Evolutionary conservation across 2,888 invertebrate genomes (phyloP).

Genomic region (Phengaris alcon): DNA sequence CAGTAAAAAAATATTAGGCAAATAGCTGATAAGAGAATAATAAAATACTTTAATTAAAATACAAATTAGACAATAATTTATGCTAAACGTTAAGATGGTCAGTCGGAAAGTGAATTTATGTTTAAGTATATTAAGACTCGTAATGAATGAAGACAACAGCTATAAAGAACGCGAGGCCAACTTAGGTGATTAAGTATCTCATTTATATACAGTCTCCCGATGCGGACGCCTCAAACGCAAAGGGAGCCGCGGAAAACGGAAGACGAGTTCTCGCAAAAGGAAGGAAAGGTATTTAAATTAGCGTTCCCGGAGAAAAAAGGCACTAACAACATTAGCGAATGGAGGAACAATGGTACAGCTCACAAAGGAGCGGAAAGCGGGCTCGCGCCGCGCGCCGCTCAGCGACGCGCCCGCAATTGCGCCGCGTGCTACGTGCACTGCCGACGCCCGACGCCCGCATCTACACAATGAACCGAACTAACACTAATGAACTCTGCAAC

Average conservation of each 20-base stretch:
- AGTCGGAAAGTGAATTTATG: slow-evolving; percentile 43
- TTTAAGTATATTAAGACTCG: slow-evolving; percentile 46
- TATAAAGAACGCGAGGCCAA: slow-evolving; percentile 70
- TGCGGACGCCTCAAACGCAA: slow-evolving; percentile 74
- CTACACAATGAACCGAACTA: slow-evolving; percentile 42
- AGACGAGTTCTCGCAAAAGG: slow-evolving; percentile 75
- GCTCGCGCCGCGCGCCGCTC: slow-evolving; percentile 39
- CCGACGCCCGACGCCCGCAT: slow-evolving; percentile 40
- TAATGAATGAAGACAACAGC: slow-evolving; percentile 73
- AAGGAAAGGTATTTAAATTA: slow-evolving; percentile 78
- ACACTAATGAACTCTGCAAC: slow-evolving; percentile 43
- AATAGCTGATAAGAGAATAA: slow-evolving; percentile 3
- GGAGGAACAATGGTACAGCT: slow-evolving; percentile 70
- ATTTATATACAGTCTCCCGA: slow-evolving; percentile 78
- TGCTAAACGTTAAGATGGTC: slow-evolving; percentile 37
- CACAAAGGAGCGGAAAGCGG: slow-evolving; percentile 68
- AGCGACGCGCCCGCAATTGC: slow-evolving; percentile 40
- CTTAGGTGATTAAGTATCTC: slow-evolving; percentile 78
- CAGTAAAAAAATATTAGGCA: slow-evolving; percentile 10
- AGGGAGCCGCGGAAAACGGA: slow-evolving; percentile 77
- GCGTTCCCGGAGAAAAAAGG: slow-evolving; percentile 77
- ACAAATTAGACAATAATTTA: slow-evolving; percentile 34
- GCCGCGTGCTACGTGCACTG: slow-evolving; percentile 40
- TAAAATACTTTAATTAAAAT: slow-evolving; percentile 28
- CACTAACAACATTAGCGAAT: slow-evolving; percentile 77